Conservation (phyloP, 1,140 invertebrate genomes). For the Zaprionus africanus region DNA sequence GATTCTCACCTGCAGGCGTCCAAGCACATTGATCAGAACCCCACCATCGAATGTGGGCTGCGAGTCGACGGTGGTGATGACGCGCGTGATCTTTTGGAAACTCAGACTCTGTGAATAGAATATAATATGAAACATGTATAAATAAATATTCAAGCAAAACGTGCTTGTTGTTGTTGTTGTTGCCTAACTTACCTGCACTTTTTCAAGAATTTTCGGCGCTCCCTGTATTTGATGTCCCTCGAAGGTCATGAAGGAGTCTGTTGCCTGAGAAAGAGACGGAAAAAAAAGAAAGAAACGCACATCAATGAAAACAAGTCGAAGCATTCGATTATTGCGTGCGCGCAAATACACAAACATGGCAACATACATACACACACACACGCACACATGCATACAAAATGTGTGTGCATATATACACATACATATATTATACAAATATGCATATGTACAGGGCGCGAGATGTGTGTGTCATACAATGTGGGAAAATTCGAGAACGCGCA, state of each 20-base stretch:
- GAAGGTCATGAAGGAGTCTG: conserved; percentile 97
- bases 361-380: conserved; percentile 21
- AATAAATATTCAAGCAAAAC: neutral
- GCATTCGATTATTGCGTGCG: conserved; percentile 13
- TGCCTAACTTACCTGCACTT: conserved; percentile 90
- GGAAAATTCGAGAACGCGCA: conserved; percentile 40
- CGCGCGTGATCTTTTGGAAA: conserved; percentile 96
- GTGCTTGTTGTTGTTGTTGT: neutral
- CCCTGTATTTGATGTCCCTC: conserved; percentile 97
- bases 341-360: conserved; percentile 25
- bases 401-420: conserved; percentile 11
- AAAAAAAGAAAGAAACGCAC: conserved; percentile 12
- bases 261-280: conserved; percentile 87
- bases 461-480: conserved; percentile 34
- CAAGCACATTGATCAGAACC: conserved; percentile 96
- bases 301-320: conserved; percentile 11
- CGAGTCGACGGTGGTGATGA: conserved; percentile 96
- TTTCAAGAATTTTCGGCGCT: conserved; percentile 96
- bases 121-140: neutral
- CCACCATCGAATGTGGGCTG: conserved; percentile 98
- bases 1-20: conserved; percentile 94
- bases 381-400: conserved; percentile 11
- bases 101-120: conserved; percentile 87
- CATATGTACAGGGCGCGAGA: neutral
- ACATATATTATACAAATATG: conserved; percentile 9